These are phyloP conservation scores for Pachyuromys duprasi DNA, from an alignment of 2,797 vertebrate genomes.

Conservation along the genomic window DNA sequence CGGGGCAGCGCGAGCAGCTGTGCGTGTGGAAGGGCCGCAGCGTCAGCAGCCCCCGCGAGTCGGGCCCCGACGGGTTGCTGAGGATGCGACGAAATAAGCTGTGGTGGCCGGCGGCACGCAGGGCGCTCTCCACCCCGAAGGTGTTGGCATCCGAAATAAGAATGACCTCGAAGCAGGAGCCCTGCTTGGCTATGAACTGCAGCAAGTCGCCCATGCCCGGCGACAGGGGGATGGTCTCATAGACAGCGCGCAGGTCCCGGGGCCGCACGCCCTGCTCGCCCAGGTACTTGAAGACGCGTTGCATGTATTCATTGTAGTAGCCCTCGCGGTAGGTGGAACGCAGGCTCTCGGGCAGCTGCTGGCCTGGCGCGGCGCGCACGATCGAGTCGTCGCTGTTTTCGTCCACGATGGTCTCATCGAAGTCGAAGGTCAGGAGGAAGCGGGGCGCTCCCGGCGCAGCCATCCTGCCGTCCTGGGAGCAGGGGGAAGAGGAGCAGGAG, in stretches of 20 bases:
- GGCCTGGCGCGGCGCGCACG: constrained; percentile 90
- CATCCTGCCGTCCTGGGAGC: constrained; percentile 85
- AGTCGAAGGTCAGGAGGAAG: constrained; percentile 96
- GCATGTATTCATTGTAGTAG: constrained; percentile 97
- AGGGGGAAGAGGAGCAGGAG: constrained; percentile 69
- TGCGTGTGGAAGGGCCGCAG: constrained; percentile 96
- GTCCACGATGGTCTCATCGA: constrained; percentile 96
- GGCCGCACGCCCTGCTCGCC: constrained; percentile 94
- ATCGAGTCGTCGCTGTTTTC: constrained; percentile 97
- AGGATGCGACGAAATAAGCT: constrained; percentile 94
- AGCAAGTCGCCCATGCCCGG: constrained; percentile 94
- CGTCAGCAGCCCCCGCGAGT: constrained; percentile 91
- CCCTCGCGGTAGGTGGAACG: constrained; percentile 92
- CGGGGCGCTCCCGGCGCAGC: constrained; percentile 78
- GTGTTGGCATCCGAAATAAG: constrained; percentile 96
- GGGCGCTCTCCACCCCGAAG: constrained; percentile 93
- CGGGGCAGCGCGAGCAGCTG: constrained; percentile 92
- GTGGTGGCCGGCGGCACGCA: constrained; percentile 89
- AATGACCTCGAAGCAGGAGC: constrained; percentile 93
- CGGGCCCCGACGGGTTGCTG: constrained; percentile 94
- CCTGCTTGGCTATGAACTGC: constrained; percentile 92
- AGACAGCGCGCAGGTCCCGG: constrained; percentile 89
- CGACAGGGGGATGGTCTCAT: constrained; percentile 94
- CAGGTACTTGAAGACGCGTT: constrained; percentile 92
- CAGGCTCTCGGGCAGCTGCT: constrained; percentile 91